A percentile compares a stretch with the other conserved stretches of the same genome.
These are phyloP conservation scores for Pocillopora grandis DNA, from an alignment of 92 coral and sea anemone species.

Conservation along the genomic window DNA sequence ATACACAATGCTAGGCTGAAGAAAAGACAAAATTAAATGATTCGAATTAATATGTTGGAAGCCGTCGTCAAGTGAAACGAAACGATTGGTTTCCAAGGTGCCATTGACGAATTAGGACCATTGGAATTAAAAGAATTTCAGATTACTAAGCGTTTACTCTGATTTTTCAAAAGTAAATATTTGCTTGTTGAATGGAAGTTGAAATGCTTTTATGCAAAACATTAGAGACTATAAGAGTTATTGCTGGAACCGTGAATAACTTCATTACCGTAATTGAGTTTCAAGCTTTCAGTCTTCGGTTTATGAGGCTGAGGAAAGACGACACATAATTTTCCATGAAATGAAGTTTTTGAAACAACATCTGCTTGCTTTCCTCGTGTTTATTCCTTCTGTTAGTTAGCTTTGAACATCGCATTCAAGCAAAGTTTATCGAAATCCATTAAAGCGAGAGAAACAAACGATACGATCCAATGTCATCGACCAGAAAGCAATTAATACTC, in stretches of 20 bases:
- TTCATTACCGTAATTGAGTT: neutral
- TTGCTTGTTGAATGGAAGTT: neutral
- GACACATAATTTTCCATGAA: too few species aligned
- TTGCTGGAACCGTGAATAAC: neutral
- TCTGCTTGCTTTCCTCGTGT: too few species aligned
- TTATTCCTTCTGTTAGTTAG: too few species aligned
- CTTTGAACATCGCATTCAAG: too few species aligned
- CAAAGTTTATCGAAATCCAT: neutral
- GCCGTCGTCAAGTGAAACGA: neutral
- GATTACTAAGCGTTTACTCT: neutral
- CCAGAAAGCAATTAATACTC: neutral
- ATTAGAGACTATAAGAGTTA: neutral
- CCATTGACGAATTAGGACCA: neutral
- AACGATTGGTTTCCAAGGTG: too few species aligned
- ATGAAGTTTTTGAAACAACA: too few species aligned
- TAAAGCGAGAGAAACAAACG: neutral
- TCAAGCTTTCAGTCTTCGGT: neutral
- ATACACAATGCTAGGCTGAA: neutral
- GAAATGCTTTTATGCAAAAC: slow-evolving; percentile 14
- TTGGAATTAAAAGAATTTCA: slow-evolving; percentile 23
- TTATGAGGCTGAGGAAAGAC: neutral
- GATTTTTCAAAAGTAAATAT: neutral
- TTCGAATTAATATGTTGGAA: neutral
- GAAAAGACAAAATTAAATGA: neutral
- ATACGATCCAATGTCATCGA: slow-evolving; percentile 2